Percentiles rank a stretch among this genome's conserved stretches.
Evolutionary conservation across 2,888 invertebrate species (phyloP).

Genomic region (Tenthredo mesomela): DNA sequence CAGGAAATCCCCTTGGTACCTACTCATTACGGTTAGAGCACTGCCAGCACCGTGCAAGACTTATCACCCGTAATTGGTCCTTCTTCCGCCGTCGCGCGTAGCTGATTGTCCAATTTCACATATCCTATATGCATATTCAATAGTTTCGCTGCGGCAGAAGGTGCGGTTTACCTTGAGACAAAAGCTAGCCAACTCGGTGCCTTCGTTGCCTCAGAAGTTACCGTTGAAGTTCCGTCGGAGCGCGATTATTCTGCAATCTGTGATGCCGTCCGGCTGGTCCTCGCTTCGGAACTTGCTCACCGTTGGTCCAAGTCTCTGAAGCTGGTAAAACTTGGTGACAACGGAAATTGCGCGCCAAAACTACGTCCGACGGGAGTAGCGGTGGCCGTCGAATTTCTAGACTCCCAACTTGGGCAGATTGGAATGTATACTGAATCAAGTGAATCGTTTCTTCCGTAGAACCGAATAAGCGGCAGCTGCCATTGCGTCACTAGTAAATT

Average conservation of each 20-base stretch:
- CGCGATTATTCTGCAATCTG: conserved; percentile 70
- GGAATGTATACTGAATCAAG: conserved; percentile 66
- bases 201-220: conserved; percentile 67
- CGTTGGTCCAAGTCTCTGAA: conserved; percentile 33
- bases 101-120: conserved; percentile 71
- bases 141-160: conserved; percentile 61
- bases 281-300: conserved; percentile 33
- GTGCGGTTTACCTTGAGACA: conserved; percentile 58
- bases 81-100: conserved; percentile 54
- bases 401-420: conserved; percentile 2
- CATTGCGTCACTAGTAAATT: conserved; percentile 46
- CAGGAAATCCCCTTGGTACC: conserved; percentile 66
- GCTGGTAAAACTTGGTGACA: conserved; percentile 38
- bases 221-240: conserved; percentile 61
- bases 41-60: neutral
- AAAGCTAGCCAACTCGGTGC: conserved; percentile 68
- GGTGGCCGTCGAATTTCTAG: conserved; percentile 9
- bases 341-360: conserved; percentile 46
- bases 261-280: conserved; percentile 44
- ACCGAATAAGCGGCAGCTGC: neutral
- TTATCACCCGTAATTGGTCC: conserved; percentile 71
- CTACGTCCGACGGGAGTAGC: conserved; percentile 14
- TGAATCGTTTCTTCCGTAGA: neutral
- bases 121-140: conserved; percentile 75
- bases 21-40: conserved; percentile 12